A percentile compares a stretch with the other conserved stretches of the same genome.
phyloP scores from a whole-genome alignment of 2,113 vertebrate species.

The Carlito syrichta region DNA sequence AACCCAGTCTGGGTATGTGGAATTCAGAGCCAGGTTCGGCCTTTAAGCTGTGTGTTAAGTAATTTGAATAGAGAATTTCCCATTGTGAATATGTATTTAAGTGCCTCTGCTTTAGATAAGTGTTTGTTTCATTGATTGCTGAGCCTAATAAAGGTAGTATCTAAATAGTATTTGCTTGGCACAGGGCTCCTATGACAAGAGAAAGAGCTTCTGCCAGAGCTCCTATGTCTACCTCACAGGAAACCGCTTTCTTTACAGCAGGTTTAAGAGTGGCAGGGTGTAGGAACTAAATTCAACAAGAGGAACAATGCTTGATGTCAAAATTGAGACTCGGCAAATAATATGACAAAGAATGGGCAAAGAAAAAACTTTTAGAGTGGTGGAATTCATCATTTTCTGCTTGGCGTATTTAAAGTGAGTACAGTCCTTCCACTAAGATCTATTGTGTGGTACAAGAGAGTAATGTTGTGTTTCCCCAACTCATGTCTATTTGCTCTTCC shows the following conservation, averaged over 20 bases:
- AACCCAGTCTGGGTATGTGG: not conserved
- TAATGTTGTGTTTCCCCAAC: not conserved
- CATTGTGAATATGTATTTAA: conserved; percentile 35
- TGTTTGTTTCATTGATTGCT: conserved; percentile 57
- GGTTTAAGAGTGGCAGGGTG: not conserved
- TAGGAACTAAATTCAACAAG: not conserved
- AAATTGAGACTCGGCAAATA: not conserved
- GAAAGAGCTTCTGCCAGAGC: not conserved
- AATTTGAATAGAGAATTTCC: conserved; percentile 52
- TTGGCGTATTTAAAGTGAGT: not conserved
- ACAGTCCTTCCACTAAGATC: not conserved
- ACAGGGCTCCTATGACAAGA: not conserved
- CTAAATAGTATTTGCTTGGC: conserved; percentile 14
- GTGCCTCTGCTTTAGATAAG: conserved; percentile 9
- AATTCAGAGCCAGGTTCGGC: not conserved
- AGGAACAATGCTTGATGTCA: not conserved
- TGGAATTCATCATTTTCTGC: conserved; percentile 9
- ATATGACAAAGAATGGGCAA: not conserved
- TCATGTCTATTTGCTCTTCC: conserved; percentile 14
- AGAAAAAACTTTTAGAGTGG: conserved; percentile 6
- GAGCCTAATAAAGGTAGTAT: conserved; percentile 16
- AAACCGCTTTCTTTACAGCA: conserved; percentile 3
- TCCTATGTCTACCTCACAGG: not conserved
- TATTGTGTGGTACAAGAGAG: not conserved
- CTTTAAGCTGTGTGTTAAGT: conserved; percentile 15